phyloP scores from a whole-genome alignment of 2,797 vertebrate species.

The Halcyon smyrnensis region DNA sequence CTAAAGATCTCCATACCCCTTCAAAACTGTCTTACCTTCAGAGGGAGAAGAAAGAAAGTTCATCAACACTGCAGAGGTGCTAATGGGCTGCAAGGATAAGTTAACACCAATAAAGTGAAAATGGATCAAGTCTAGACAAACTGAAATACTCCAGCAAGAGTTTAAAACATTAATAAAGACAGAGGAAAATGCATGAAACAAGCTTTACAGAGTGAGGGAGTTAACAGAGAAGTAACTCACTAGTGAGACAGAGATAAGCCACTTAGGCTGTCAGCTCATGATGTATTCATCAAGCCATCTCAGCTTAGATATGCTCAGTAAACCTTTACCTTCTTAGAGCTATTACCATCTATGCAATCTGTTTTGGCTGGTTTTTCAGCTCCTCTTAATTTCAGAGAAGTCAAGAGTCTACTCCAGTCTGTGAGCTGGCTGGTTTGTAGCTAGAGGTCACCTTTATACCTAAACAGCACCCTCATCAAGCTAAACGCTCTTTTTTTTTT shows the following conservation, averaged over 20 bases:
- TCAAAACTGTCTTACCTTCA: background rate
- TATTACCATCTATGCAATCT: background rate
- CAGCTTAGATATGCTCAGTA: constrained; percentile 33
- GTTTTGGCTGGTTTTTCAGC: background rate
- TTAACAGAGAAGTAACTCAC: constrained; percentile 19
- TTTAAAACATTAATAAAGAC: constrained; percentile 4
- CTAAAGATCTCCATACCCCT: background rate
- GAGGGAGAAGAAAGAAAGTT: background rate
- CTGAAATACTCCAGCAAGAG: background rate
- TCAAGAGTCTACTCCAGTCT: background rate
- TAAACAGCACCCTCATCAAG: background rate
- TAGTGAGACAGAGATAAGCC: constrained; percentile 20
- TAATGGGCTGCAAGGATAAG: background rate
- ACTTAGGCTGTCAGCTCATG: constrained; percentile 6
- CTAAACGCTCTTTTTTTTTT: background rate
- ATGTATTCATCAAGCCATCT: constrained; percentile 18
- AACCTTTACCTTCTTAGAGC: background rate
- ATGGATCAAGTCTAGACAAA: background rate
- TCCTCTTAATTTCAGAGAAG: background rate
- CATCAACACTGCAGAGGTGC: background rate
- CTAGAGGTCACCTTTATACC: constrained; percentile 31
- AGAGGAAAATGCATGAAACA: background rate
- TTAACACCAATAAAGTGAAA: background rate
- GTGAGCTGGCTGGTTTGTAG: background rate
- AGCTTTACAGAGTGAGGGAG: background rate